These are phyloP conservation scores for Episyrphus balteatus DNA, from an alignment of 1,140 invertebrate species.

Conservation along the genomic window DNA sequence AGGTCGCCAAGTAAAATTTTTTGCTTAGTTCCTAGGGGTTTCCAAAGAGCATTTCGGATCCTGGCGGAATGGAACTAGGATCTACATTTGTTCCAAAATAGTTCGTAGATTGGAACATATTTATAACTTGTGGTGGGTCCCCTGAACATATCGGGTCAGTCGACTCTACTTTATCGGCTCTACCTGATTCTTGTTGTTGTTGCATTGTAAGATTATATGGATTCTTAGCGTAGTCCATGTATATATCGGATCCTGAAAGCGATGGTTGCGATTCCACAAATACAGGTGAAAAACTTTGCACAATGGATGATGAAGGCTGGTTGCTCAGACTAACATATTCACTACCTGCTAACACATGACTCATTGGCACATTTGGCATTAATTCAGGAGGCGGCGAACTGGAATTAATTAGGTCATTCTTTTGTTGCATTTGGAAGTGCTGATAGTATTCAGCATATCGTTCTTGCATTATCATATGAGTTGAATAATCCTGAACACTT, in stretches of 20 bases:
- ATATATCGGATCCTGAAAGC: conserved; percentile 24
- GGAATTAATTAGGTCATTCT: not conserved
- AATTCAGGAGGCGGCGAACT: not conserved
- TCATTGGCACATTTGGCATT: conserved; percentile 20
- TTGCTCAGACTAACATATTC: conserved; percentile 25
- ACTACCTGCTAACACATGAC: conserved; percentile 22
- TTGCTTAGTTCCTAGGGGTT: conserved; percentile 15
- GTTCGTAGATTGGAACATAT: conserved; percentile 34
- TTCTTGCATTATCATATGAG: conserved; percentile 5
- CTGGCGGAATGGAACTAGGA: conserved; percentile 39
- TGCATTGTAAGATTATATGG: conserved; percentile 38
- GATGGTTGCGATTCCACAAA: conserved; percentile 11
- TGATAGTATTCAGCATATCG: conserved; percentile 11
- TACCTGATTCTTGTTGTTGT: conserved; percentile 10
- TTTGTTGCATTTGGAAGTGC: conserved; percentile 5
- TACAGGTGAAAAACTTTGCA: conserved; percentile 29
- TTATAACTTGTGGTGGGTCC: not conserved
- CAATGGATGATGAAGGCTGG: conserved; percentile 26
- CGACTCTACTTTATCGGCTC: not conserved
- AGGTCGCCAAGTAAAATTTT: not conserved
- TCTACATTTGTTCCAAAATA: conserved; percentile 43
- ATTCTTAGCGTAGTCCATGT: conserved; percentile 40
- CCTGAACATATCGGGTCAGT: not conserved
- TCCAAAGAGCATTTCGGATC: conserved; percentile 47
- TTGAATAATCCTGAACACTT: conserved; percentile 1